phyloP scores from a whole-genome alignment of 2,113 vertebrate species.

The Callorhinus ursinus region DNA sequence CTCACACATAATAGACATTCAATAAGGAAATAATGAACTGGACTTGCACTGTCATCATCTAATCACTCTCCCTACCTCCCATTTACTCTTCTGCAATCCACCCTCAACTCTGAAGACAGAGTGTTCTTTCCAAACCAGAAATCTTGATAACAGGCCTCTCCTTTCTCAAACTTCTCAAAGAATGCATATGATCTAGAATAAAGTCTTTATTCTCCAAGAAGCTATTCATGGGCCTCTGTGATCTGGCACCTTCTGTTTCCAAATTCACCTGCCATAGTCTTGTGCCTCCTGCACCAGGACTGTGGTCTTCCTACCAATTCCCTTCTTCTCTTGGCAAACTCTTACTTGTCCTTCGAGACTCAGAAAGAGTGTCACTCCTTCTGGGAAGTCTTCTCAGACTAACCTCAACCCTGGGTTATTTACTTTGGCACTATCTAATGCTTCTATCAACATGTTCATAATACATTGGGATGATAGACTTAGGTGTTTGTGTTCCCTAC shows the following conservation, averaged over 20 bases:
- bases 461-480: not conserved
- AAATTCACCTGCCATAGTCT: not conserved
- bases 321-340: not conserved
- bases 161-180: not conserved
- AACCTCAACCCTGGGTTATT: not conserved
- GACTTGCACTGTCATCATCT: not conserved
- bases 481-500: not conserved
- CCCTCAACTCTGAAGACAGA: not conserved
- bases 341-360: not conserved
- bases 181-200: not conserved
- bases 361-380: not conserved
- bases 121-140: not conserved
- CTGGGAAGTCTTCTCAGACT: slow-evolving; percentile 31
- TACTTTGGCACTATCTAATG: not conserved
- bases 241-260: not conserved
- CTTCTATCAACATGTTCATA: not conserved
- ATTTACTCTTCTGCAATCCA: not conserved
- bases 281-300: not conserved
- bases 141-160: not conserved
- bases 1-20: not conserved
- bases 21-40: not conserved
- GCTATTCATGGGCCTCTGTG: not conserved
- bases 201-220: not conserved
- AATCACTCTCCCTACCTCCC: not conserved
- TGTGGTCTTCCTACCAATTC: rapidly evolving